Base-by-base conservation (phyloP, 2,888 invertebrate species). In the Caenorhabditis sp. region DNA sequence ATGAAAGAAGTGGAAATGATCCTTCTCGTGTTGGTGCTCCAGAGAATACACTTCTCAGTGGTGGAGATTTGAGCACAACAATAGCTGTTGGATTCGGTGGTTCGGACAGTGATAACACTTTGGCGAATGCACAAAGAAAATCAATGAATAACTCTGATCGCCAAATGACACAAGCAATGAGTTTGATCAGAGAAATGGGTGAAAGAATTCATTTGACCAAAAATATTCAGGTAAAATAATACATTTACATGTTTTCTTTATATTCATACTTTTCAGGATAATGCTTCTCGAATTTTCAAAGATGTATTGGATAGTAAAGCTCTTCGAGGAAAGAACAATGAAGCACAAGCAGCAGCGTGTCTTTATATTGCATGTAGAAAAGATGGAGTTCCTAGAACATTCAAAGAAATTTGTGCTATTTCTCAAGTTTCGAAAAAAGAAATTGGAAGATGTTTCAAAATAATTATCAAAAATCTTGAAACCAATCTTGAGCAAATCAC, bases 11-110 rank as follows among this genome's bases (percentile, higher is more conserved):
- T 63, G 94, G 95, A 10, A 94, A 94, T 0, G 99, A 99, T 89
- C 97, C 97, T 4, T 96, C 96, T 89, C 96, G 99, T 93, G 99
- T 99, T 77, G 99, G 99, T 91, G 97, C 97, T 0, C 95, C 97
- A 0, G 99, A 99, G 86, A 99, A 99, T 90, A 95, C 95, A 0
- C 90, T 99, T 2, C 90, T 99, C 0, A 94, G 94, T 84, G 96
- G 97, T 0, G 94, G 95, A 54, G 97, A 99, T 89, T 91, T 99
- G 27, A 95, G 96, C 0, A 99, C 99, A 10, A 94, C 95, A 89
- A 99, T 99, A 82, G 95, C 83, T n/a, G 83, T 84, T 21, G 83
- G 83, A n/a, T 86, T 84, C 64, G 85, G 84, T 10, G 81, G 76
- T 3, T 83, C 84, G 1, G 86, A 87, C n/a, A 77, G 84, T 62